Evolutionary conservation across 2,888 invertebrate genomes (phyloP), one percentile per base, ranked within the genome.

Genomic region (Erannis defoliaria): DNA sequence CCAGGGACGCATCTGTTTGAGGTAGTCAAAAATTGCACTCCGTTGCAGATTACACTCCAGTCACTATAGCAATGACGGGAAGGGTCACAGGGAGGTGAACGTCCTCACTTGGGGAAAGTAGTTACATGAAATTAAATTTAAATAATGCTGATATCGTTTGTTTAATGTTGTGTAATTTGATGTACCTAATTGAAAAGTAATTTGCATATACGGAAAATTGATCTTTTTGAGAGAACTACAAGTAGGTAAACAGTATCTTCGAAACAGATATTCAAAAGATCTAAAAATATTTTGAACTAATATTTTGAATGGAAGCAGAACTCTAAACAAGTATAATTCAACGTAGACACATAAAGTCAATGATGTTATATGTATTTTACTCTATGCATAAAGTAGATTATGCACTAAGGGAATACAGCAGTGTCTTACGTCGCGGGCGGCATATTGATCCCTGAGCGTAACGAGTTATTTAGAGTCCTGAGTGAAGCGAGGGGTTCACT

Each of bases 21-120:
- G 23, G 59, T 38, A 53, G 14, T 57, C 6, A 18, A 42, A 63
- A 61, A 54, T 53, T 59, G 66, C 66, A 68, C 3, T 26, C 23
- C 23, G 51, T 5, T 64, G 59, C 59, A 66, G 68, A 43, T 33
- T 60, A 31, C 18, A 8, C 5, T n/a, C 9, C 26, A 64, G 61
- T 61, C 37, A 40, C 56, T 59, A 49, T 12, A 9, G 23, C 35
- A 40, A 23, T 37, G 37, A 18, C n/a, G 43, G 26, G 10, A 48
- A 55, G 53, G 60, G 58, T 67, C 55, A 37, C 23, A 16, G 33
- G 21, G 40, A 62, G 67, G 67, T 64, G 62, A 67, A 66, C 33
- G 67, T 45, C 56, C 61, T 45, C 49, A 18, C 23, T 55, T 43
- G 40, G 46, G 61, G 35, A 51, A 31, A 9, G 49, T 35, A 12